Conservation (phyloP, 2,113 vertebrate genomes). For the Nothocercus nigrocapillus region DNA sequence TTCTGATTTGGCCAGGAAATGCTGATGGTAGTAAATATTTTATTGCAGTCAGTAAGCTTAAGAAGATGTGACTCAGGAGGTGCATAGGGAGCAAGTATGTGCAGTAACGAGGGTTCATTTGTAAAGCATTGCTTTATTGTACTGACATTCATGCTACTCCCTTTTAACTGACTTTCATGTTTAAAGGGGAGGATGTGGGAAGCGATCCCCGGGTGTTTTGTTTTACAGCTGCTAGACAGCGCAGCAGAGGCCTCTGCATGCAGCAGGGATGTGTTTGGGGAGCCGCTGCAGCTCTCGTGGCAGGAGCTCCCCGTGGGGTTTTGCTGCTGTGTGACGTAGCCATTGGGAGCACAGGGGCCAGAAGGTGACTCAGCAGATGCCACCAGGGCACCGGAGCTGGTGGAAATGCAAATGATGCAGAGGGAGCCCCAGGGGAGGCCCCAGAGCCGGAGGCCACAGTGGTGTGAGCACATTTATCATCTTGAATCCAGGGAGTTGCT, state of each 20-base stretch:
- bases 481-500: not conserved
- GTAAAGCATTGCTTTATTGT: not conserved
- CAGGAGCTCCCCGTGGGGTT: not conserved
- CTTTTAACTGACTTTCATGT: not conserved
- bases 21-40: constrained; percentile 24
- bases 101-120: constrained; percentile 23
- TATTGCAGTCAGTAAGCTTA: not conserved
- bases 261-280: not conserved
- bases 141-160: not conserved
- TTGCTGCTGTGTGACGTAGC: not conserved
- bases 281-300: not conserved
- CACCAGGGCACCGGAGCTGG: not conserved
- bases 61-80: not conserved
- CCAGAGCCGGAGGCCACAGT: not conserved
- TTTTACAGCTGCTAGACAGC: not conserved
- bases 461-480: not conserved
- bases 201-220: not conserved
- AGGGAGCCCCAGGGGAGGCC: not conserved
- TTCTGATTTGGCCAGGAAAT: not conserved
- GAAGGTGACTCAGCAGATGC: not conserved
- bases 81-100: not conserved
- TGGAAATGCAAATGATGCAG: not conserved
- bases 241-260: not conserved
- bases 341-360: not conserved
- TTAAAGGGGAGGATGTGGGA: not conserved